Evolutionary conservation across 2,888 invertebrate species (phyloP), one percentile per base, ranked within the genome.

Genomic region (Cheilosia impressa): DNA sequence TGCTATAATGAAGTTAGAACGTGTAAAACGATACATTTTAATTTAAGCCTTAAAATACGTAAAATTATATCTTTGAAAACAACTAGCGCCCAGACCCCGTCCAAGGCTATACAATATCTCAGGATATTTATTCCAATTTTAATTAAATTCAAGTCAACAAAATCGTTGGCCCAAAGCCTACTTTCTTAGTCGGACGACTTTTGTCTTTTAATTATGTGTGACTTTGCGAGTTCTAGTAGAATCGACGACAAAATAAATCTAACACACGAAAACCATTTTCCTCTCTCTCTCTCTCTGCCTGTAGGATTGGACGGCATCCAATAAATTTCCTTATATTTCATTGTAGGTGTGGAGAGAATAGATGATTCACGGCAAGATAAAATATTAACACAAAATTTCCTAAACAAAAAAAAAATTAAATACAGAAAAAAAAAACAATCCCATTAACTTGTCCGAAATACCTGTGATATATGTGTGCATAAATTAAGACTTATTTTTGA

Each of bases 271-370:
- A 62, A 10, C 6, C 17, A 63, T 63, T 47, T 57, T 27, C 31
- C 31, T 31, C 31, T 31, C 31, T 31, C 15, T 17, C 34, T 62
- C 60, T 62, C 24, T 22, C 27, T 27, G 6, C 6, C 19, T n/a
- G 27, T 1, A 52, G 45, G 22, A 31, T 83, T 83, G 83, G 83
- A 79, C 5, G 2, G n/a, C 27, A 58, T 79, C 83, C 83, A 84
- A 84, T 34, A 34, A 68, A 66, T 43, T 47, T 63, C 45, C 19
- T 45, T 45, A 55, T n/a, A 7, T 60, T 19, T 57, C 38, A 13
- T 50, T 63, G 69, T 68, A 75, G 79, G 75, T 75, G 69, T 65
- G 31, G 38, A 65, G 19, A 55, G 63, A 34, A 53, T 34, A n/a
- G 68, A 50, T 83, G 83, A 83, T 65, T 83, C 83, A 83, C 58